phyloP scores from a whole-genome alignment of 2,113 vertebrate species.

The Ptilonorhynchus violaceus region DNA sequence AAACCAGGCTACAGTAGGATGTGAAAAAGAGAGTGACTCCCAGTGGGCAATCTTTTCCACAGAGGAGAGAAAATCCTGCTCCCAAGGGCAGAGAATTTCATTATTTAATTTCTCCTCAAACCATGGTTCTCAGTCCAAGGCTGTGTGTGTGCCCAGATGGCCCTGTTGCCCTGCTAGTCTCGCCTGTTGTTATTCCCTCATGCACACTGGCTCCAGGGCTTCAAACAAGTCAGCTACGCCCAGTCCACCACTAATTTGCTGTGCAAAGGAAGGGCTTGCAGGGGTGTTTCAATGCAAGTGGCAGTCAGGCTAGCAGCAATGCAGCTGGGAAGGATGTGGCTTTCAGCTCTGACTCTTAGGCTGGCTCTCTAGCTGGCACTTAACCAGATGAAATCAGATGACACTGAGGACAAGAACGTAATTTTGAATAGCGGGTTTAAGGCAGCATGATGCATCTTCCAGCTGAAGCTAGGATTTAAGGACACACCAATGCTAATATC shows the following conservation, averaged over 20 bases:
- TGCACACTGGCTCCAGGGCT: not conserved
- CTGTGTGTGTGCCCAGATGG: not conserved
- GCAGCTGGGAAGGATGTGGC: not conserved
- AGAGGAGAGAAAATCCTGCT: not conserved
- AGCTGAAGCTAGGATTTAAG: not conserved
- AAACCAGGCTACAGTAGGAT: not conserved
- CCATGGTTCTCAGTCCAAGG: not conserved
- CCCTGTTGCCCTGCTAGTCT: not conserved
- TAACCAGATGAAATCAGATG: not conserved
- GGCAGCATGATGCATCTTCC: not conserved
- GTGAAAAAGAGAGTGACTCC: not conserved
- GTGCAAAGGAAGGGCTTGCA: not conserved
- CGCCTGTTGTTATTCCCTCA: not conserved
- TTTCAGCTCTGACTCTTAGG: not conserved
- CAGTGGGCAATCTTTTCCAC: not conserved
- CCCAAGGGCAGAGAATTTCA: not conserved
- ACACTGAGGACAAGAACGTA: not conserved
- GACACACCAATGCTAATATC: not conserved
- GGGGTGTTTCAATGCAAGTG: not conserved
- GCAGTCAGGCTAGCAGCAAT: not conserved
- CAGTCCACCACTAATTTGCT: not conserved
- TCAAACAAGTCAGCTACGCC: not conserved
- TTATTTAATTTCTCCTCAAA: not conserved
- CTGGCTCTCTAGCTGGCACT: not conserved
- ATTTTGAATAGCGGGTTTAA: not conserved